Evolutionary conservation across 2,797 vertebrate species (phyloP), one percentile per base, ranked within the genome.

Genomic region (Micropoecilia bifurca): DNA sequence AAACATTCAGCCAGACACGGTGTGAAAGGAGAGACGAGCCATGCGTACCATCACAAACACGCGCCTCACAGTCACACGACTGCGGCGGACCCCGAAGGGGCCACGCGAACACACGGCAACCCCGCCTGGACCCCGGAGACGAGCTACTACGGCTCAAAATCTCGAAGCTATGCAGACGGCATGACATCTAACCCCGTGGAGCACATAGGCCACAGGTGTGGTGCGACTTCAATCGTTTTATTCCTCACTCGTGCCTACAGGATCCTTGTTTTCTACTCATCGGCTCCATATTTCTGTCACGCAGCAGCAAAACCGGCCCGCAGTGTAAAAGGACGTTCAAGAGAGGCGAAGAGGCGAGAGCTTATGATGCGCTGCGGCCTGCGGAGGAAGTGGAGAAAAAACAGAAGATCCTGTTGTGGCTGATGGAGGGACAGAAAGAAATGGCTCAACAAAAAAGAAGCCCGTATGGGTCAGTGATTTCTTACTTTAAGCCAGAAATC

Each of bases 331-430:
- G 97, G 85, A 94, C 90, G 0, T 85, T 95, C 59, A 98, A 97
- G 95, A 99, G 97, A 91, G 93, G 91, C 0, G 98, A 97, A 36
- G 95, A 96, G 28, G 81, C 87, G 66, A 91, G 95, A 2, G 92
- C 85, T 83, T 90, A 95, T 36, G 98, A 99, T 74, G 93, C 91
- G 82, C 91, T 95, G 0, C 95, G 94, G 36, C 94, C 97, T 57
- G 90, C 93, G 1, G 98, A 99, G 79, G 98, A 98, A 0, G 82
- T 95, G 73, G 98, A 99, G 93, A 97, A 97, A 86, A 98, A 98
- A 89, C 98, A 98, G 95, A 99, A 98, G 93, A 99, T 99, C 88
- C 93, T 99, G 80, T 95, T 99, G 94, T 99, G 99, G 99, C 97
- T 99, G 93, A 98, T 99, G 89, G 98, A 99, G 88, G 99, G 99